Base-by-base conservation (phyloP, 2,113 vertebrate genomes). In the Ophthalmolycus amberensis region DNA sequence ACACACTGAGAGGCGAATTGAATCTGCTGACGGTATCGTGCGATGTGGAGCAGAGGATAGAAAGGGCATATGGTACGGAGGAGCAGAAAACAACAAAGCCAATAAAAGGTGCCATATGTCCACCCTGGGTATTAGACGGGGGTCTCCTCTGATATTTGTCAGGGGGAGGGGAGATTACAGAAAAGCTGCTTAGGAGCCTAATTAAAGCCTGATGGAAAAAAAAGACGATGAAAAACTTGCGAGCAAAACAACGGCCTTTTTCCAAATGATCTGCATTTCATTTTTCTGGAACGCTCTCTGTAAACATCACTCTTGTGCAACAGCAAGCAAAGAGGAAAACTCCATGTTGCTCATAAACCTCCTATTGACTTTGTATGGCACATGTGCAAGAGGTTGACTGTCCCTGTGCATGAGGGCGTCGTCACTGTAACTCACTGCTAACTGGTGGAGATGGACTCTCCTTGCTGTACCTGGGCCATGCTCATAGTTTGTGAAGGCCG, bases 21-120 rank as follows among this genome's bases (percentile, higher is more conserved):
- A 38, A 71, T 83, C 70, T 25, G n/a, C 5, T 69, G 73, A 63
- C 29, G 14, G 15, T 20, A 0, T 86, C 1, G 64, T 10, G 12
- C 0, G 15, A 56, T 42, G 77, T 46, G 64, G n/a, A 52, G 48
- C 40, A 22, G 34, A 25, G 37, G 74, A 54, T 34, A 34, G 69
- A 85, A 34, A 50, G 77, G 40, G 40, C 81, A 89, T 85, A 84
- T 92, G 79, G 67, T 80, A 71, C 42, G 63, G 71, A 89, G 27
- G 32, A 71, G 67, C 72, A 84, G 77, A 85, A 12, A 85, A 88
- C 66, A 90, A 85, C 77, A 92, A 89, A 90, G 87, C 89, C 81
- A 85, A 71, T 90, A 79, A 85, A 59, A 84, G 76, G 70, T 78
- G 71, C 94, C 92, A 90, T 94, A 94, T 94, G 93, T 64, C 81